Percentiles rank a stretch among this genome's conserved stretches.
Conservation (phyloP, 37 sponge, comb jelly and placozoan genomes). For the Bolinopsis microptera region DNA sequence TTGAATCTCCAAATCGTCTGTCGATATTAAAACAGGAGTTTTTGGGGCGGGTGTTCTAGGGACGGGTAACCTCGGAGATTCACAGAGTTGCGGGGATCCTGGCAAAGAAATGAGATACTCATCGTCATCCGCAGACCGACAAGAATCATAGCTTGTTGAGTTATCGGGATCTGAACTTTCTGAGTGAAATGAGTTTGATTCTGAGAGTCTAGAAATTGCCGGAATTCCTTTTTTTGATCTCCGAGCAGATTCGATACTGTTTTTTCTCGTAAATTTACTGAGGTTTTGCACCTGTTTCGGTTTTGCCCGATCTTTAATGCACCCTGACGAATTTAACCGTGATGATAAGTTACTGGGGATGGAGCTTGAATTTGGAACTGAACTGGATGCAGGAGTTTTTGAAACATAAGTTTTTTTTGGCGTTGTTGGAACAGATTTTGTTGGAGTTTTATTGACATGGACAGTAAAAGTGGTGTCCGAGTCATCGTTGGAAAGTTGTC, state of each 20-base stretch:
- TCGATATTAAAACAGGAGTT: not conserved
- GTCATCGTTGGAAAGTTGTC: not conserved
- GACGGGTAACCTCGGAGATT: not conserved
- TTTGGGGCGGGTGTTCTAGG: not conserved
- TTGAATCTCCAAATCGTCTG: slow-evolving; percentile 13
- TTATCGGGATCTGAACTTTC: not conserved
- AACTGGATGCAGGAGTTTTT: not conserved
- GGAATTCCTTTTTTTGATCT: not conserved
- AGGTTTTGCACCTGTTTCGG: slow-evolving; percentile 4
- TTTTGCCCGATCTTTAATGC: not conserved
- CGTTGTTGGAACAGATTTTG: not conserved
- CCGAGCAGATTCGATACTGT: slow-evolving; percentile 8
- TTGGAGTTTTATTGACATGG: not conserved
- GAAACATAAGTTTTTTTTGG: not conserved
- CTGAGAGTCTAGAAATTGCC: not conserved
- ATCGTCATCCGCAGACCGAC: not conserved
- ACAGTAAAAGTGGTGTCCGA: not conserved
- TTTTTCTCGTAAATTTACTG: not conserved
- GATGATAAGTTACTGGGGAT: not conserved
- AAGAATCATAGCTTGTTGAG: not conserved
- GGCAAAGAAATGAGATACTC: not conserved
- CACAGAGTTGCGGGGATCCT: not conserved
- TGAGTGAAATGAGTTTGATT: not conserved
- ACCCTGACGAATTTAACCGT: not conserved
- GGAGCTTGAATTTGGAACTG: not conserved